Evolutionary conservation across 2,797 vertebrate species (phyloP).

Genomic region (Percopsis omiscomaycus): DNA sequence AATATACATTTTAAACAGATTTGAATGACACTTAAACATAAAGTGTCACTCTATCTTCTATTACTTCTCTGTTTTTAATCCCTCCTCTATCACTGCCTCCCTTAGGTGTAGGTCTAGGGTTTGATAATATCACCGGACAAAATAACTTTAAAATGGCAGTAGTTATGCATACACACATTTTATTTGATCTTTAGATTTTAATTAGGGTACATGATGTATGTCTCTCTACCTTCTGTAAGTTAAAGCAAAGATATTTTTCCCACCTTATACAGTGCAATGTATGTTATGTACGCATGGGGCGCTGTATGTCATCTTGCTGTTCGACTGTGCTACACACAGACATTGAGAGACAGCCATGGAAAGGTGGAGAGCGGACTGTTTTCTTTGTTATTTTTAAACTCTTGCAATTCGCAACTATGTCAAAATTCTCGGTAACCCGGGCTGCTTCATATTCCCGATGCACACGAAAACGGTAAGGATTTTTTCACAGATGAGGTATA

Average conservation of each 20-base stretch:
- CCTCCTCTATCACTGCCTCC: no score
- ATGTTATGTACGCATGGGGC: conserved; percentile 76
- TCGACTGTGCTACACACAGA: conserved; percentile 55
- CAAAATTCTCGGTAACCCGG: conserved; percentile 56
- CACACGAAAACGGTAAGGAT: conserved; percentile 66
- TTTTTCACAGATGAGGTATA: conserved; percentile 77
- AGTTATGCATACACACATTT: conserved; percentile 1
- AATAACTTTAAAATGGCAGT: conserved; percentile 12
- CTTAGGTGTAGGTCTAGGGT: no score
- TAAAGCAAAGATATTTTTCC: not conserved
- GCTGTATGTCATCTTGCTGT: conserved; percentile 68
- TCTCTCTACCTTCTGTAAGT: not conserved
- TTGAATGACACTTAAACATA: no score
- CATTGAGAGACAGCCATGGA: conserved; percentile 77
- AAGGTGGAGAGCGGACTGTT: conserved; percentile 76
- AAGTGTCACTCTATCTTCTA: no score
- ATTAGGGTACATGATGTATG: not conserved
- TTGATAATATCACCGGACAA: no score
- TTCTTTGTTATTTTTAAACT: conserved; percentile 84
- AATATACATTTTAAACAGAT: no score
- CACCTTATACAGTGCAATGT: conserved; percentile 52
- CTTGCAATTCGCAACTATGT: conserved; percentile 72
- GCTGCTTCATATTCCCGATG: conserved; percentile 67
- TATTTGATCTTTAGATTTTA: not conserved
- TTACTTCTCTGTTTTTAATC: no score